phyloP scores from a whole-genome alignment of 1,140 invertebrate genomes.

The Cyclina sinensis region DNA sequence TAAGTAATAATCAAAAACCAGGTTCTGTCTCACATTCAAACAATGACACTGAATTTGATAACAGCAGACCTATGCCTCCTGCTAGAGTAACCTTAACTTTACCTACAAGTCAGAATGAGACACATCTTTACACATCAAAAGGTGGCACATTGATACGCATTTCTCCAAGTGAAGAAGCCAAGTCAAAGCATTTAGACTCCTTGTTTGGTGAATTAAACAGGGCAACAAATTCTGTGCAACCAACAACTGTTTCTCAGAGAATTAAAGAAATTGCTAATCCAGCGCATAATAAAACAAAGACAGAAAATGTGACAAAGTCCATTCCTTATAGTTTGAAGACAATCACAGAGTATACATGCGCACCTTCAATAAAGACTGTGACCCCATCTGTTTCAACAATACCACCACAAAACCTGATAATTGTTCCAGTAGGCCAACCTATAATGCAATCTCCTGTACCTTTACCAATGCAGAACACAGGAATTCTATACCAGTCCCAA shows the following conservation, averaged over 20 bases:
- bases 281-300: not conserved
- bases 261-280: constrained; percentile 49
- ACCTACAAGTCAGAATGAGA: not conserved
- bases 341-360: constrained; percentile 45
- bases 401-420: not conserved
- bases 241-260: constrained; percentile 35
- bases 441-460: not conserved
- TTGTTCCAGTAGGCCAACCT: constrained; percentile 16
- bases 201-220: constrained; percentile 52
- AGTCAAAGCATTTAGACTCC: constrained; percentile 16
- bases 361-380: not conserved
- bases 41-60: not conserved
- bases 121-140: not conserved
- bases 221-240: constrained; percentile 17
- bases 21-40: not conserved
- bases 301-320: not conserved
- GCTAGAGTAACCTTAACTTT: not conserved
- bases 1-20: not conserved
- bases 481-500: not conserved
- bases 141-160: not conserved
- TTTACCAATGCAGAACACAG: not conserved
- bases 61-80: constrained; percentile 20
- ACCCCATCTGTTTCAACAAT: not conserved
- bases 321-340: not conserved
- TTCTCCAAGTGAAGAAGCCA: constrained; percentile 5